These are phyloP conservation scores for Azemiops feae DNA, from an alignment of 2,113 vertebrate genomes.

Conservation along the genomic window DNA sequence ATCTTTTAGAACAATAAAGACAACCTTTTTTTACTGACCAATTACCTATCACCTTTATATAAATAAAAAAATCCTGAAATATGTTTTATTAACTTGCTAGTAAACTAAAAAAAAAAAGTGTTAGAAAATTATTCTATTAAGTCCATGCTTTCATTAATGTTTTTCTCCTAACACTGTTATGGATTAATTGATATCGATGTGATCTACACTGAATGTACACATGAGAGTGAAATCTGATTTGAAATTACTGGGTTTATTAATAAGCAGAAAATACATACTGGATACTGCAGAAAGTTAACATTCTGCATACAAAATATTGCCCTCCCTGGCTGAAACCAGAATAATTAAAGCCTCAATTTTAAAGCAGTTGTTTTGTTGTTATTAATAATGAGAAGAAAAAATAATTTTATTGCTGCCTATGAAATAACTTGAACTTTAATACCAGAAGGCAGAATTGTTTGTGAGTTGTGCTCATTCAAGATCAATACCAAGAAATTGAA, in stretches of 20 bases:
- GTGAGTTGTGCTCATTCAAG: background rate
- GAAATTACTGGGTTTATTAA: slow-evolving; percentile 4
- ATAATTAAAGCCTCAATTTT: background rate
- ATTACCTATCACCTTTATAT: slow-evolving; percentile 52
- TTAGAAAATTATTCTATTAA: slow-evolving; percentile 18
- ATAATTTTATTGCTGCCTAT: background rate
- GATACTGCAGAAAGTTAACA: background rate
- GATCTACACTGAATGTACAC: slow-evolving; percentile 38
- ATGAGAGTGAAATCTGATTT: background rate
- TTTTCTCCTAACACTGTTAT: slow-evolving; percentile 37
- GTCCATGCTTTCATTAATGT: slow-evolving; percentile 34
- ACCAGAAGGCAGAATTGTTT: no score
- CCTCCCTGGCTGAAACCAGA: background rate
- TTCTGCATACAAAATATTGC: background rate
- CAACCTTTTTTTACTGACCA: slow-evolving; percentile 36
- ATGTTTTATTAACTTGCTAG: slow-evolving; percentile 36
- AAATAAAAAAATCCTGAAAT: background rate
- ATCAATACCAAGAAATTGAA: background rate
- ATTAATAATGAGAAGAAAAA: slow-evolving; percentile 10
- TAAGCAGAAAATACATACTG: background rate
- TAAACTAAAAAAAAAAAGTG: slow-evolving; percentile 40
- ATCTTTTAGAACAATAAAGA: slow-evolving; percentile 50
- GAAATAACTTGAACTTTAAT: background rate
- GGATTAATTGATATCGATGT: slow-evolving; percentile 13
- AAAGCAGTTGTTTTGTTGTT: background rate